Evolutionary conservation across 2,888 invertebrate species (phyloP).

Genomic region (Tachina fera): DNA sequence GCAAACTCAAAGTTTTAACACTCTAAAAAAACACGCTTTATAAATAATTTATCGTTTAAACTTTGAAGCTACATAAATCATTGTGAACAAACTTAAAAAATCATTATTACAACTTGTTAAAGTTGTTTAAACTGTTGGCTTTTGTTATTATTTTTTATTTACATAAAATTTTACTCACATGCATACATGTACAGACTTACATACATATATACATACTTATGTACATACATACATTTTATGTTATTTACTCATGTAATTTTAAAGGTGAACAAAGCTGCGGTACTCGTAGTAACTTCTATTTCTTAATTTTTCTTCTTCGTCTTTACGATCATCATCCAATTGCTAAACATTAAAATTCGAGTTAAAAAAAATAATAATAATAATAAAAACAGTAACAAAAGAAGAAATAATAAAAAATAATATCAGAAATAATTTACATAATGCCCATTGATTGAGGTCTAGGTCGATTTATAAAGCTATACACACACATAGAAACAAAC

Average conservation of each 20-base stretch:
- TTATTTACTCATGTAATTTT: neutral
- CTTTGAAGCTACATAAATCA: too few species aligned
- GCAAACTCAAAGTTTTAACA: too few species aligned
- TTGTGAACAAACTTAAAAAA: neutral
- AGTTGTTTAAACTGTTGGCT: neutral
- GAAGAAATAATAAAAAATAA: constrained; percentile 54
- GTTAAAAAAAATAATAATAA: constrained; percentile 20
- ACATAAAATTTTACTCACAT: neutral
- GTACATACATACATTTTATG: too few species aligned
- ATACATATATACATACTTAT: neutral
- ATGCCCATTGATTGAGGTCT: constrained; percentile 80
- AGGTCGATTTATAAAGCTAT: constrained; percentile 77
- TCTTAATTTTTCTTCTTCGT: constrained; percentile 1
- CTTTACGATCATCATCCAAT: constrained; percentile 2
- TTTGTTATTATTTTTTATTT: neutral
- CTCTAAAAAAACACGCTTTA: too few species aligned
- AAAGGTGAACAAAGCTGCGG: constrained; percentile 1
- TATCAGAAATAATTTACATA: constrained; percentile 72
- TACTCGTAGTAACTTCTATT: neutral
- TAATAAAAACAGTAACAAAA: constrained; percentile 48
- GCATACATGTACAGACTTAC: neutral
- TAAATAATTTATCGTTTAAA: too few species aligned
- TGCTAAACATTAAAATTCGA: constrained; percentile 33
- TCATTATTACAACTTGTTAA: neutral
- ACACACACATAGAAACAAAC: neutral